Evolutionary conservation across 2,113 vertebrate genomes (phyloP).

Genomic region (Cephalopholis sonnerati): DNA sequence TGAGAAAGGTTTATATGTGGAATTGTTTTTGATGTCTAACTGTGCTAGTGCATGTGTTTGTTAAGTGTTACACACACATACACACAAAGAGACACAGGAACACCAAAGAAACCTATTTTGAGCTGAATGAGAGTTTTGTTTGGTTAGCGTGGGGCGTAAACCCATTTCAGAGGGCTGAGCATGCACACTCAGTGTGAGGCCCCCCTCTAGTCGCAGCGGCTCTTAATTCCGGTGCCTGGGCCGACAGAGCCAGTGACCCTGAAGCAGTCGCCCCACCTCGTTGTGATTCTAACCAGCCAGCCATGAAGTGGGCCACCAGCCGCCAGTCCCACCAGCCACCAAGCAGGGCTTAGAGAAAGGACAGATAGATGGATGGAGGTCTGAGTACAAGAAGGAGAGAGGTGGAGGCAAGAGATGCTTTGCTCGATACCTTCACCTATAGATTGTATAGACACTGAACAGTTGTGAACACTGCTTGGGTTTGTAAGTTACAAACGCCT

Average conservation of each 20-base stretch:
- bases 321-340: constrained; percentile 52
- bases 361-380: constrained; percentile 31
- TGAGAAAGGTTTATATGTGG: background rate
- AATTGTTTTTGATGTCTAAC: too few relatives aligned
- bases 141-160: constrained; percentile 57
- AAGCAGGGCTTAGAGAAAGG: constrained; percentile 31
- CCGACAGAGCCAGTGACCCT: constrained; percentile 81
- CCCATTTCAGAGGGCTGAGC: constrained; percentile 70
- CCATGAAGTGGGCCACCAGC: constrained; percentile 78
- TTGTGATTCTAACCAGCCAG: constrained; percentile 82
- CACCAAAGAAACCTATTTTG: constrained; percentile 47
- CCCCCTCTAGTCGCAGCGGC: constrained; percentile 72
- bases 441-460: background rate
- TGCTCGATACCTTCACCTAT: background rate
- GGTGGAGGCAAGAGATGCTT: constrained; percentile 14
- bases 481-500: background rate
- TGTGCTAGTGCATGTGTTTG: background rate
- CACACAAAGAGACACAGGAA: constrained; percentile 29
- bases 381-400: constrained; percentile 10
- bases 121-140: constrained; percentile 64
- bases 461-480: background rate
- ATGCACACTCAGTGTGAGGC: constrained; percentile 75
- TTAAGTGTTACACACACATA: constrained; percentile 10
- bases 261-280: constrained; percentile 79
- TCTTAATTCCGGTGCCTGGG: constrained; percentile 78